Evolutionary conservation across 2,797 vertebrate genomes (phyloP).

Genomic region (Rhincodon typus): DNA sequence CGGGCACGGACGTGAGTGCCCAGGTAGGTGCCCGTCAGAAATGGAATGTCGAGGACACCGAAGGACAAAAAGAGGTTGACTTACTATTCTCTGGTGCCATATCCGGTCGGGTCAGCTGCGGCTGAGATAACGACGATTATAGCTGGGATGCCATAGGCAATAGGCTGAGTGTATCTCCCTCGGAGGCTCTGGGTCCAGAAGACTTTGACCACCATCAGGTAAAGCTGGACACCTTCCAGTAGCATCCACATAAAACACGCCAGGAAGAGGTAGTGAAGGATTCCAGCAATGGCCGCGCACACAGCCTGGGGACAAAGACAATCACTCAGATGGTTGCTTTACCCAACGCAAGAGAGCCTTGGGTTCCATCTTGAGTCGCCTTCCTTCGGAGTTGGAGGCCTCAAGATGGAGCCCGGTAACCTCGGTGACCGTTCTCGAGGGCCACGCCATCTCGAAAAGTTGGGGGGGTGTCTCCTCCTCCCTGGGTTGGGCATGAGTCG

Average conservation of each 20-base stretch:
- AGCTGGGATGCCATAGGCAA: slow-evolving; percentile 71
- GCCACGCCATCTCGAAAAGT: neutral
- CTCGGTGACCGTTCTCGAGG: neutral
- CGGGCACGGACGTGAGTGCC: no score
- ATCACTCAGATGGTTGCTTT: neutral
- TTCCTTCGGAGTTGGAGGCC: neutral
- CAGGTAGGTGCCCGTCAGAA: no score
- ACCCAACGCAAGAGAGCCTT: no score
- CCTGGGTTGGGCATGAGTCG: no score
- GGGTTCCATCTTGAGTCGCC: neutral
- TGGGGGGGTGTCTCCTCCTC: no score
- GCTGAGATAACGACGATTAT: slow-evolving; percentile 66
- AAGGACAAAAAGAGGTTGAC: slow-evolving; percentile 40
- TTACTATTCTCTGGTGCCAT: slow-evolving; percentile 63
- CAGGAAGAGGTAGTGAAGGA: slow-evolving; percentile 74
- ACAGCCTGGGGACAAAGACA: slow-evolving; percentile 50
- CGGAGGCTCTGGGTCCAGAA: slow-evolving; percentile 63
- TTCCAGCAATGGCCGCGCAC: slow-evolving; percentile 68
- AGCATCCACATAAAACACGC: slow-evolving; percentile 81
- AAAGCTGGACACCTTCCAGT: slow-evolving; percentile 77
- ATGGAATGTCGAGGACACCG: neutral
- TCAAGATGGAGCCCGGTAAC: neutral
- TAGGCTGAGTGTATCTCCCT: slow-evolving; percentile 56
- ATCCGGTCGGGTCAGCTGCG: slow-evolving; percentile 51
- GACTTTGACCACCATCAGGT: slow-evolving; percentile 76